phyloP scores from a whole-genome alignment of 2,888 invertebrate genomes.

The Oligia strigilis region DNA sequence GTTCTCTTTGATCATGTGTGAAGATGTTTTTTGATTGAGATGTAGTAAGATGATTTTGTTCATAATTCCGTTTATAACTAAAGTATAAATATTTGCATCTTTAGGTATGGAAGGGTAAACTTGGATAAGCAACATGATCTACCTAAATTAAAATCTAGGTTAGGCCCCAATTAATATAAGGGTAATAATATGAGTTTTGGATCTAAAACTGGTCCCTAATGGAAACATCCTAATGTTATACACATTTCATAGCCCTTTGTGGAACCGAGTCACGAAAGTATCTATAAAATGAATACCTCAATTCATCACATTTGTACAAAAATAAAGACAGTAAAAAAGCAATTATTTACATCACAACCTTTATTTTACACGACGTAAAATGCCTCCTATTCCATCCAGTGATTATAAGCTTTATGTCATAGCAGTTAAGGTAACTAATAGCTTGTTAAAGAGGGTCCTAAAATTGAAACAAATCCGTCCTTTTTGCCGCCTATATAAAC shows the following conservation, averaged over 20 bases:
- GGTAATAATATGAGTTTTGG: background rate
- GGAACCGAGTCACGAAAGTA: background rate
- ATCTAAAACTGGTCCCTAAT: background rate
- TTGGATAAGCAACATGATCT: too few species aligned
- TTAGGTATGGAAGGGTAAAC: background rate
- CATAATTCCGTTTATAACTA: background rate
- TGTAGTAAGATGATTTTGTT: background rate
- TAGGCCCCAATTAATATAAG: background rate
- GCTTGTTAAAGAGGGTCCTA: constrained; percentile 44
- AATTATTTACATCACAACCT: constrained; percentile 55
- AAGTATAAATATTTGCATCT: background rate
- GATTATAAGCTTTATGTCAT: constrained; percentile 42
- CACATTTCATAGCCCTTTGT: background rate
- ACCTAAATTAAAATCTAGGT: background rate
- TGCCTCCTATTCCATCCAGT: background rate
- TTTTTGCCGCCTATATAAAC: constrained; percentile 54
- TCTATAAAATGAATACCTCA: constrained; percentile 38
- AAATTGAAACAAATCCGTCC: constrained; percentile 67
- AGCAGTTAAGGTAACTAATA: constrained; percentile 49
- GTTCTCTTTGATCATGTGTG: constrained; percentile 42
- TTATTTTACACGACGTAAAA: constrained; percentile 54
- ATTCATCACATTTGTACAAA: constrained; percentile 56
- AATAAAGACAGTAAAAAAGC: constrained; percentile 50
- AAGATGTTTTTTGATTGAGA: constrained; percentile 24
- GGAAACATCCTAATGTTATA: too few species aligned